Evolutionary conservation across 1,140 invertebrate species (phyloP).

Genomic region (Harpegnathos saltator): DNA sequence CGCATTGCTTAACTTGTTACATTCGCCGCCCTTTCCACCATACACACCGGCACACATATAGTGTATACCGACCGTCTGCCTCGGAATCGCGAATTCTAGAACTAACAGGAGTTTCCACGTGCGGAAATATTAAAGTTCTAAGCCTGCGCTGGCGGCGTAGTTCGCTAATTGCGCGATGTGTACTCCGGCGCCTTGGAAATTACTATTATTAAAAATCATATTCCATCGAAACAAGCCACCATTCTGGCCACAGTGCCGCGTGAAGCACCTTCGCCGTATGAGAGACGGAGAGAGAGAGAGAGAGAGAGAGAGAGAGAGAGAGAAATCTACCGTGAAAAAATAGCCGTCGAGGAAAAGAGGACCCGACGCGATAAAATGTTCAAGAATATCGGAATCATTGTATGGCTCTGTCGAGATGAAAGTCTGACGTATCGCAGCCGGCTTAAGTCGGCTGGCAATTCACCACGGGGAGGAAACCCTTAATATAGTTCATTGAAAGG

Average conservation of each 20-base stretch:
- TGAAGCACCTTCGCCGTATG: neutral
- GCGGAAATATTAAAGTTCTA: constrained; percentile 52
- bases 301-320: too few relatives aligned
- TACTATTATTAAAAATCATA: constrained; percentile 26
- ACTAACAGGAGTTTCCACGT: constrained; percentile 37
- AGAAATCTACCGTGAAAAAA: neutral
- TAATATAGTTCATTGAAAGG: neutral
- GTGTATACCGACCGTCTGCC: neutral
- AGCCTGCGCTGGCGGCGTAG: constrained; percentile 10
- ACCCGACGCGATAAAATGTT: neutral
- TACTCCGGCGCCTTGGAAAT: constrained; percentile 8
- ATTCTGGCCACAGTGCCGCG: neutral
- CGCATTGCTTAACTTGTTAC: constrained; percentile 41
- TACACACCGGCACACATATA: neutral
- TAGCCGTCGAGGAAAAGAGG: neutral
- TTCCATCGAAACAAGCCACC: neutral
- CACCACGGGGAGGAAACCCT: neutral
- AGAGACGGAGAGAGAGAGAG: too few relatives aligned
- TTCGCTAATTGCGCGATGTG: constrained; percentile 40
- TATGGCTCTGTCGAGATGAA: neutral
- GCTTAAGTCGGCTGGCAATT: neutral
- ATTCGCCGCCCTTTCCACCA: constrained; percentile 29
- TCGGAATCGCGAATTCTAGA: constrained; percentile 46
- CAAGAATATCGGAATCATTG: constrained; percentile 3
- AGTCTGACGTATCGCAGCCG: neutral